Percentiles rank a stretch among this genome's conserved stretches.
These are phyloP conservation scores for Heteractis magnifica DNA, from an alignment of 92 coral and sea anemone genomes.

Conservation along the genomic window DNA sequence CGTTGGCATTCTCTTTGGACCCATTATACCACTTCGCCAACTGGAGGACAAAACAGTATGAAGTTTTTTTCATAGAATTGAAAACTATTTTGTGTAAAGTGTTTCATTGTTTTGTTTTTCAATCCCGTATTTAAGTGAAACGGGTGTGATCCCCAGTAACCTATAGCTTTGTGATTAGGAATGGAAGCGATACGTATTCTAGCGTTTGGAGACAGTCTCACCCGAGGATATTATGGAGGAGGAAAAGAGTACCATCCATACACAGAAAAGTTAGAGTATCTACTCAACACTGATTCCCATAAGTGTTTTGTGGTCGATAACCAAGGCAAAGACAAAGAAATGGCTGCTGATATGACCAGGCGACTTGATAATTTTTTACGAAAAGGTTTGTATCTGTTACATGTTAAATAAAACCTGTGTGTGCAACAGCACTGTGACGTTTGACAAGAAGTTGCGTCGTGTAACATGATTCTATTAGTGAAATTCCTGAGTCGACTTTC, in stretches of 20 bases:
- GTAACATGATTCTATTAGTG: too few relatives aligned
- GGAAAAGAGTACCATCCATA: constrained; percentile 78
- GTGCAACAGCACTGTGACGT: too few relatives aligned
- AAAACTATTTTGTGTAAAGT: too few relatives aligned
- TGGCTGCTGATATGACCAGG: constrained; percentile 73
- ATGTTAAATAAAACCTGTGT: too few relatives aligned
- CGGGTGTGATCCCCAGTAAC: background rate
- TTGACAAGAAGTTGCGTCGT: background rate
- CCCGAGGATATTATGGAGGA: constrained; percentile 74
- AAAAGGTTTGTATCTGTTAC: constrained; percentile 26
- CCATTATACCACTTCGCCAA: too few relatives aligned
- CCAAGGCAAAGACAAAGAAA: constrained; percentile 73
- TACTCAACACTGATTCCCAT: constrained; percentile 80
- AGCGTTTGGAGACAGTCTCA: constrained; percentile 88
- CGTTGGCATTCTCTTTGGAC: too few relatives aligned
- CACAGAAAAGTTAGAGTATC: constrained; percentile 69
- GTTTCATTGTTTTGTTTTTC: too few relatives aligned
- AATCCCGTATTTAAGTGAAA: background rate
- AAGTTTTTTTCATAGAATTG: too few relatives aligned
- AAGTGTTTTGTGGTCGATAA: constrained; percentile 75
- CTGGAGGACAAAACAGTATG: too few relatives aligned
- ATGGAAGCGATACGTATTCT: constrained; percentile 76
- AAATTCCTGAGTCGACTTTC: too few relatives aligned
- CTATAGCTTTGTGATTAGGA: constrained; percentile 33
- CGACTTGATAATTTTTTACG: constrained; percentile 57